phyloP scores from a whole-genome alignment of 2,888 invertebrate genomes.

The Tetheella fluctuosa region DNA sequence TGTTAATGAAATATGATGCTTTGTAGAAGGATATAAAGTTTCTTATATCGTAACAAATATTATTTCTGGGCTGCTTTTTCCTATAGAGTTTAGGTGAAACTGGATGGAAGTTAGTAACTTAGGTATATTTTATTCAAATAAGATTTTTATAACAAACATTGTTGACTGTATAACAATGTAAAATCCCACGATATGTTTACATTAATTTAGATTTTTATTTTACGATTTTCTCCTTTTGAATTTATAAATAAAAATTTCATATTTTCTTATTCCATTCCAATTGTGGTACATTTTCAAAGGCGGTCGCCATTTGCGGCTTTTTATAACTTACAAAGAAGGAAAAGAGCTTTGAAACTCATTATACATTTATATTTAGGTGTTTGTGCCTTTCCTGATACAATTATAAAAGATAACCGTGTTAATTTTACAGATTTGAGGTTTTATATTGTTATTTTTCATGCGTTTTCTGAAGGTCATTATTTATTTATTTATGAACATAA shows the following conservation, averaged over 20 bases:
- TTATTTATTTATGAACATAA: no score
- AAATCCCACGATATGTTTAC: no score
- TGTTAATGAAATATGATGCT: not conserved
- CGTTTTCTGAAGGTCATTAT: not conserved
- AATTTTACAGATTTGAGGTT: not conserved
- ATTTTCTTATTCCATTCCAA: not conserved
- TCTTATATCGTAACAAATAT: not conserved
- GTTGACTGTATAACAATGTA: no score
- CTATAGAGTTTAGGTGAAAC: not conserved
- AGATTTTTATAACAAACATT: no score
- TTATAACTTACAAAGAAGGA: not conserved
- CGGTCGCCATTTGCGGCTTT: not conserved
- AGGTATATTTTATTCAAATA: no score
- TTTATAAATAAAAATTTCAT: no score
- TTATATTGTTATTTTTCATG: not conserved
- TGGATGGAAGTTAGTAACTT: not conserved
- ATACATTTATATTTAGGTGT: not conserved
- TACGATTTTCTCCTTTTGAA: no score
- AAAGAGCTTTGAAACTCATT: not conserved
- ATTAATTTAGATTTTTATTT: no score
- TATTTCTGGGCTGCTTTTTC: no score
- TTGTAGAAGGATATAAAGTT: not conserved
- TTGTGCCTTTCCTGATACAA: not conserved
- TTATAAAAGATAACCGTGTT: not conserved
- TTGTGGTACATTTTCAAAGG: not conserved